Evolutionary conservation across 2,888 invertebrate genomes (phyloP), one percentile per base, ranked within the genome.

Genomic region (Rhorus exstirpatorius): DNA sequence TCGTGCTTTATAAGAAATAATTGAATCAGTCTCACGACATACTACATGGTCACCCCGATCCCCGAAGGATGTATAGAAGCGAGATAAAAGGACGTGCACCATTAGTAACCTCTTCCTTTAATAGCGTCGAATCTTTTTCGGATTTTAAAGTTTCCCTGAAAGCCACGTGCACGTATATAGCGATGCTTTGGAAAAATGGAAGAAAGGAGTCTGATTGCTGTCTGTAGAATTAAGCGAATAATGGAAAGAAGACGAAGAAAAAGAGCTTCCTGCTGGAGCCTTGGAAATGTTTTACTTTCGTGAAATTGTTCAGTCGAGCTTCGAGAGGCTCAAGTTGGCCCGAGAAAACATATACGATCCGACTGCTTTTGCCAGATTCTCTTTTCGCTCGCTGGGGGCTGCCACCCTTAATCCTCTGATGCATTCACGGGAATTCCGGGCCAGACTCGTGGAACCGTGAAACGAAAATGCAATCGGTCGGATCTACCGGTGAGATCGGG

Each of bases 311-410:
- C 31, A 60, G 38, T 61, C 51, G 61, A 70, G 68, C 70, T 60
- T 49, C 14, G 61, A 60, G 19, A 61, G 60, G 79, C 68, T 75
- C 53, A 68, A 61, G 53, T 46, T 53, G 67, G 67, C 74, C 41
- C 60, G 68, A 75, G 61, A 35, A 68, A 79, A 53, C 61, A 24
- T 6, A 17, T 21, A 31, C 53, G 67, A 46, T 67, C 53, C 46
- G 21, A 70, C 60, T 53, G 58, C 74, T 68, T n/a, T 41, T 44
- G 35, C 70, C 26, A 12, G 2, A 41, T 70, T 58, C 26, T 44
- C 55, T n/a, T 12, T 53, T 24, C 24, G 12, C 46, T 60, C 21
- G 19, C 51, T 51, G 12, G 49, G 21, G 10, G 41, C 8, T 31
- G 46, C 41, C 38, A 44, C 17, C 60, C 49, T 71, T 71, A 71